Base-by-base conservation (phyloP, 2,888 invertebrate species). In the Eilema sororculum region DNA sequence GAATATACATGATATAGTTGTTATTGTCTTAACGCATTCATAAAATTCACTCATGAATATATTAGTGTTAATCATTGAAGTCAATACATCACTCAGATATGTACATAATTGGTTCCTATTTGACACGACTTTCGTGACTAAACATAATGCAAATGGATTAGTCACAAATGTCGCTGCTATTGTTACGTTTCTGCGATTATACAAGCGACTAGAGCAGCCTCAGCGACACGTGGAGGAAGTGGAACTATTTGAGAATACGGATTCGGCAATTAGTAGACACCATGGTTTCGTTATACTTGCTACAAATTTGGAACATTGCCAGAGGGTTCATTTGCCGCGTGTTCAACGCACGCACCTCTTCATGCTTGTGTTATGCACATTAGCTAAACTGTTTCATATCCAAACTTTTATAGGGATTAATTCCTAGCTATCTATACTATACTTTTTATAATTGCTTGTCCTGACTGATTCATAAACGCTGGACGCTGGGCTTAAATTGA, bases 121-220 rank as follows among this genome's bases (percentile, higher is more conserved):
- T 81, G 80, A 86, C 87, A 87, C 83, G 86, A 85, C 69, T 83
- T 85, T 86, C 88, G 87, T 88, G 88, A 86, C 88, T 79, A 72
- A 75, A 80, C 84, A 79, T 82, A 85, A 86, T 84, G 77, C 82
- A 84, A 86, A 83, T 82, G 85, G 82, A 87, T 89, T 87, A 88
- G 83, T 84, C 80, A 86, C 79, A 81, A 87, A 85, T 88, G 87
- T 80, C 81, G 79, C 83, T 86, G 83, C 82, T 72, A 82, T 83
- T 82, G 83, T 88, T 87, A 82, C 84, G 84, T 84, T 71, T 82
- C 30, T 67, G 76, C 75, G 68, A 82, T 85, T 84, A 83, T 80
- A 81, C 80, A 83, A 84, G 81, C 75, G 69, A 77, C 75, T 71
- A 73, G 75, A 62, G 67, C 68, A 71, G 67, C 72, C 58, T 68